phyloP scores from a whole-genome alignment of 2,888 invertebrate species.

The Julus scandinavius region DNA sequence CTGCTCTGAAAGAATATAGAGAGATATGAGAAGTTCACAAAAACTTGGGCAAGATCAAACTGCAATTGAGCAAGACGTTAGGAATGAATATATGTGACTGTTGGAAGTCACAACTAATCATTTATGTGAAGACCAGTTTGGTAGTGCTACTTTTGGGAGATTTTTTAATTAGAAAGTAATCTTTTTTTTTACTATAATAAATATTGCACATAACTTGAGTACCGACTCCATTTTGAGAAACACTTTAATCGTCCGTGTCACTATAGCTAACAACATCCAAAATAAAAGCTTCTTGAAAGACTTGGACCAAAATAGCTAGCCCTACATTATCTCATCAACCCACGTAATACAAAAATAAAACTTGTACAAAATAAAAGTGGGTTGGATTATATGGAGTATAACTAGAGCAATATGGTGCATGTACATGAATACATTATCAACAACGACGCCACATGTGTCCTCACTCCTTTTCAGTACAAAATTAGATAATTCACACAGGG shows the following conservation, averaged over 20 bases:
- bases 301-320: background rate
- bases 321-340: background rate
- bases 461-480: background rate
- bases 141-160: too few species aligned
- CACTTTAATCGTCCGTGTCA: too few species aligned
- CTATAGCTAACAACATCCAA: background rate
- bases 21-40: too few species aligned
- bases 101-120: too few species aligned
- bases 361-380: background rate
- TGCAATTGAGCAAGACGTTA: too few species aligned
- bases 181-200: too few species aligned
- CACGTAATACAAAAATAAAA: slow-evolving; percentile 2
- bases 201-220: too few species aligned
- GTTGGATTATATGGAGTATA: background rate
- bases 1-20: too few species aligned
- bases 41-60: too few species aligned
- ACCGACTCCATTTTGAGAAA: background rate
- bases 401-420: background rate
- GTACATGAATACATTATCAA: background rate
- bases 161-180: too few species aligned
- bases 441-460: background rate
- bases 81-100: too few species aligned
- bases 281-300: background rate
- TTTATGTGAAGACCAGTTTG: too few species aligned
- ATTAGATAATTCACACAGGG: background rate